These are phyloP conservation scores for Gorsachius magnificus DNA, from an alignment of 2,797 vertebrate species.

Conservation along the genomic window DNA sequence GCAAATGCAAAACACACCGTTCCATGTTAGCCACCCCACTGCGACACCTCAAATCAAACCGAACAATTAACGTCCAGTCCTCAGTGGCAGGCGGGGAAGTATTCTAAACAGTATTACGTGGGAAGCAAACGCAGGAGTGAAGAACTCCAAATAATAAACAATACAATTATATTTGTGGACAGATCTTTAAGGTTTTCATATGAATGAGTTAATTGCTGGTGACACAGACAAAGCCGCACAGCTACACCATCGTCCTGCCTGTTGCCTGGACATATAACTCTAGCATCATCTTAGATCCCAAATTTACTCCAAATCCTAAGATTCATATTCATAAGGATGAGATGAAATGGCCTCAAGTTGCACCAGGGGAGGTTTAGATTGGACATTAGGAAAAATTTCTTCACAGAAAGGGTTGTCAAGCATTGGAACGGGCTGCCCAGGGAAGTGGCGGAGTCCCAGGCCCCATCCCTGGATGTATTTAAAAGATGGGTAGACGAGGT, in stretches of 20 bases:
- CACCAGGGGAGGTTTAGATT: too few relatives aligned
- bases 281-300: not conserved
- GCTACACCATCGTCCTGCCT: not conserved
- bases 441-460: too few relatives aligned
- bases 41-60: not conserved
- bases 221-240: not conserved
- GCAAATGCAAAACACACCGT: not conserved
- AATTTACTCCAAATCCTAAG: not conserved
- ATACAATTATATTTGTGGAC: not conserved
- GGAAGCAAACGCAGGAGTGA: not conserved
- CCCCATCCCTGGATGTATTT: too few relatives aligned
- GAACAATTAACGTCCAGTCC: not conserved
- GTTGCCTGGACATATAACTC: not conserved
- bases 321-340: not conserved
- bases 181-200: not conserved
- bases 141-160: not conserved
- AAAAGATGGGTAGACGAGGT: too few relatives aligned
- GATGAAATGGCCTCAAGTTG: too few relatives aligned
- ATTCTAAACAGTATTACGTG: not conserved
- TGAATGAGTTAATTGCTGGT: not conserved
- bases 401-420: too few relatives aligned
- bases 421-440: too few relatives aligned
- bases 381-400: too few relatives aligned
- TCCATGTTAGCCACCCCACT: not conserved
- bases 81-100: not conserved